These are phyloP conservation scores for Amaurobius ferox DNA, from an alignment of 2,888 invertebrate species.

Conservation along the genomic window DNA sequence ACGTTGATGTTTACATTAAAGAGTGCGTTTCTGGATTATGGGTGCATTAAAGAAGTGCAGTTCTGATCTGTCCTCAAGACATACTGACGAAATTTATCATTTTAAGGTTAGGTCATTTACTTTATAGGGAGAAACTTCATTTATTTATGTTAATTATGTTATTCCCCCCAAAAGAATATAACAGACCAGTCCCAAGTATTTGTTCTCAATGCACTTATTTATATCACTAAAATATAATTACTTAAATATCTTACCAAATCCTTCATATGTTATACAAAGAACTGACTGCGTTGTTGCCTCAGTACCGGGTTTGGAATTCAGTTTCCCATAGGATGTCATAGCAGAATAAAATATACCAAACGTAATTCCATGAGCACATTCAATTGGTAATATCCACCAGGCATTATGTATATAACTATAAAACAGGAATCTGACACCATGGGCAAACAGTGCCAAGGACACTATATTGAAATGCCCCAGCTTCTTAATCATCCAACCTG, in stretches of 20 bases:
- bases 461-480: conserved; percentile 89
- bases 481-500: conserved; percentile 79
- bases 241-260: conserved; percentile 81
- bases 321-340: conserved; percentile 85
- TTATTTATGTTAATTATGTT: no score
- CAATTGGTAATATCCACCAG: conserved; percentile 83
- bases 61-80: no score
- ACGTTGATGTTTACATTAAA: no score
- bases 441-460: conserved; percentile 87
- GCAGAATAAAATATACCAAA: conserved; percentile 87
- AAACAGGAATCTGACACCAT: conserved; percentile 85
- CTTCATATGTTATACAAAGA: conserved; percentile 91
- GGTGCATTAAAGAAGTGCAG: no score
- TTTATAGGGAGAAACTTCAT: no score
- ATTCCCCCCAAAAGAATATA: no score
- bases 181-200: no score
- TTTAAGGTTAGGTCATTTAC: no score
- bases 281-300: conserved; percentile 89
- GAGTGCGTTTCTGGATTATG: no score
- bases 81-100: no score
- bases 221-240: background rate
- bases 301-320: conserved; percentile 86
- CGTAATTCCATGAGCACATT: conserved; percentile 90
- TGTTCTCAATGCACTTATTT: no score
- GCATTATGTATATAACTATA: conserved; percentile 36